Base-by-base conservation (phyloP, 2,888 invertebrate genomes). In the Cosmia pyralina region DNA sequence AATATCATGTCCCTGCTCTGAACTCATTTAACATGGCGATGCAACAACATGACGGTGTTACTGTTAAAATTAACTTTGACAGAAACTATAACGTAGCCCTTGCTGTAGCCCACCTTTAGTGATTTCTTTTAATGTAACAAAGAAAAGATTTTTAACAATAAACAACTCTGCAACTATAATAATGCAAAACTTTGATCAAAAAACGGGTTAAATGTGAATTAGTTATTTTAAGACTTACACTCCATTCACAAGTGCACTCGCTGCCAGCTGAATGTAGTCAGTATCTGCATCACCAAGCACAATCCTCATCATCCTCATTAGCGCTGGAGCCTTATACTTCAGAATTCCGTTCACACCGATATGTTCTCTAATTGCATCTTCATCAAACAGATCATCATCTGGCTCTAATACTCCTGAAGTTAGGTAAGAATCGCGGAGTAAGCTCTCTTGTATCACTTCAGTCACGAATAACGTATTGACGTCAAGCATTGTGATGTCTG, bases 371-470 rank as follows among this genome's bases (percentile, higher is more conserved):
- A 95, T 91, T 0, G 50, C 80, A 0, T 85, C 79, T 81, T 93
- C 93, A 0, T 91, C 87, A 46, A 91, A 93, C 0, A 96, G 41
- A 46, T 91, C 81, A 0, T 83, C 82, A 0, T 3, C 67, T 3
- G 91, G 83, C 68, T 93, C 89, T 6, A 96, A 74, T 1, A 90
- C 75, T 17, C 76, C 77, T 0, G 92, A 81, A 50, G 72, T 83
- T 1, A 69, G 10, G 60, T 93, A 94, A 0, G 90, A 89, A 73
- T 96, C 96, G 5, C 85, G 86, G 0, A 92, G 87, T 11, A 96
- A 83, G 79, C 93, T 92, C 68, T 96, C 95, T 89, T 95, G 95
- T 17, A 96, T 92, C 0, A 96, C 81, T 28, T 96, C 95, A 3
- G 93, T 90, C 13, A 92, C 90, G 62, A 96, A 96, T 62, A 96